Evolutionary conservation across 2,113 vertebrate species (phyloP), one percentile per base, ranked within the genome.

Genomic region (Aplodontia rufa): DNA sequence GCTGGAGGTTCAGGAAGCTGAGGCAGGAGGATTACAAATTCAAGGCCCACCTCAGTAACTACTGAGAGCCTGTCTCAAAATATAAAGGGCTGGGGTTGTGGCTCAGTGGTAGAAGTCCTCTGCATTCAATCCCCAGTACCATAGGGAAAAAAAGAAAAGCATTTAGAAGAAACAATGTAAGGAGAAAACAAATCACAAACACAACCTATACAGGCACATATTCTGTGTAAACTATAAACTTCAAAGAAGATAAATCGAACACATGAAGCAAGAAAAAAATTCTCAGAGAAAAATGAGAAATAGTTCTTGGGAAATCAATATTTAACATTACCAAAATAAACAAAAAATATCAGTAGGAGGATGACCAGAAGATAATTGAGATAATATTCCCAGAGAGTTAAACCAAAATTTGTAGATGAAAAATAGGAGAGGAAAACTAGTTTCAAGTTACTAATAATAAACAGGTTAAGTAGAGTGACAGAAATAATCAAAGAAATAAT

Each of bases 241-340:
- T 92, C 89, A 55, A 71, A 53, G 49, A 80, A 49, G 22, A 91
- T 60, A 60, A 85, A 16, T 47, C 53, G 42, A 51, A 91, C 85
- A 40, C 17, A 24, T n/a, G 60, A 88, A 91, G 68, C 6, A 76
- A 62, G 53, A 69, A 89, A 84, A 90, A 28, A 19, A 47, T 75
- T 93, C 24, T 76, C 49, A 90, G 47, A 64, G n/a, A 74, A 83
- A 64, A 90, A 13, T 47, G 35, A 93, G 62, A 90, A 84, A 9
- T 74, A 74, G 55, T 94, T 94, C 5, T 94, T 76, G 40, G 75
- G 45, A 51, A 75, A 40, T 91, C 35, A 96, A 0, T 42, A n/a
- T 92, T 80, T 88, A 91, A 87, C 35, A 91, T 91, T 71, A 81
- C 26, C 35, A 64, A 51, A 68, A n/a, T 17, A 66, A 91, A 87